A percentile compares a stretch with the other conserved stretches of the same genome.
phyloP scores from a whole-genome alignment of 2,113 vertebrate species.

The Spheniscus mendiculus region DNA sequence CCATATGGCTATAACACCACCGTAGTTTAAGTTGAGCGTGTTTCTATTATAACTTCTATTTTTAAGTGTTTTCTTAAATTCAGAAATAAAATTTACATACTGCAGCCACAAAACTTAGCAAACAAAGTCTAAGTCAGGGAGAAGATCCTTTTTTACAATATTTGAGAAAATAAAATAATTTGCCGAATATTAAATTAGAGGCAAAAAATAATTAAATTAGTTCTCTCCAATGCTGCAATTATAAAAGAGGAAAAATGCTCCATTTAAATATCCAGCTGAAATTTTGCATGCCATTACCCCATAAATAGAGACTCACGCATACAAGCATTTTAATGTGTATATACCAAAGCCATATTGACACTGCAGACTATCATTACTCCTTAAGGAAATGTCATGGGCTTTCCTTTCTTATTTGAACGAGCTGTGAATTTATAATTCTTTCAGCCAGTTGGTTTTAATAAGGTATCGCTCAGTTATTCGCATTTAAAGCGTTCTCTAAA shows the following conservation, averaged over 20 bases:
- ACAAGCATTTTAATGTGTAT: neutral
- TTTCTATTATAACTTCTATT: conserved; percentile 5
- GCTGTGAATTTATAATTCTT: conserved; percentile 52
- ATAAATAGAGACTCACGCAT: neutral
- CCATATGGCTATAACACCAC: neutral
- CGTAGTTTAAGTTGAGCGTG: neutral
- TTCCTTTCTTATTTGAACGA: conserved; percentile 39
- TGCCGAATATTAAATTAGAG: neutral
- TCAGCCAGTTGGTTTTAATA: conserved; percentile 34
- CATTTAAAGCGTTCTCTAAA: conserved; percentile 9
- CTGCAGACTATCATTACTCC: conserved; percentile 38
- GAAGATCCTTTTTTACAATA: conserved; percentile 1
- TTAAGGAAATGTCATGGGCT: conserved; percentile 53
- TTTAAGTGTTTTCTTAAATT: neutral
- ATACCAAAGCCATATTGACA: conserved; percentile 25
- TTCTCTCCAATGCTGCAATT: neutral
- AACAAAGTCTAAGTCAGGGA: neutral
- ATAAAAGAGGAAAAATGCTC: neutral
- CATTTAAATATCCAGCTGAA: neutral
- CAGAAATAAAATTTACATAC: conserved; percentile 23
- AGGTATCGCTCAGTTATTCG: neutral
- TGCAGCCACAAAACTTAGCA: neutral
- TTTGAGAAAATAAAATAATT: neutral
- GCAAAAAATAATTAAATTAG: neutral
- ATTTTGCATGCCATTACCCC: conserved; percentile 7